Conservation (phyloP, 2,797 vertebrate genomes). For the Hemitrygon akajei region DNA sequence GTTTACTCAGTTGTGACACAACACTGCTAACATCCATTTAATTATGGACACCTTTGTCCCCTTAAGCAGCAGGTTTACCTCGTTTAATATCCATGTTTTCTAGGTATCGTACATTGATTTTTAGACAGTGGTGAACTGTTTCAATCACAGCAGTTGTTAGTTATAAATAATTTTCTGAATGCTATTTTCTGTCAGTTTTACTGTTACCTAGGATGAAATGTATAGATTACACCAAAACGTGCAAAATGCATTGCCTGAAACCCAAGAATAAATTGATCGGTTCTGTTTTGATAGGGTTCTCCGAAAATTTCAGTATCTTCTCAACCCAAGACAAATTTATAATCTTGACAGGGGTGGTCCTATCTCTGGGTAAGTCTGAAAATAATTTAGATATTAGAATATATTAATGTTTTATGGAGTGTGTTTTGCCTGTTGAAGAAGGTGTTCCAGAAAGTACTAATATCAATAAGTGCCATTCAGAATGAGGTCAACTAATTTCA, state of each 20-base stretch:
- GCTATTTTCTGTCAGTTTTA: neutral
- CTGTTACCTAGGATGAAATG: neutral
- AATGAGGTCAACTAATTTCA: neutral
- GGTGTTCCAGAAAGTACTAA: neutral
- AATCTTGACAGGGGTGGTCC: conserved; percentile 82
- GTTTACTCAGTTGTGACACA: neutral
- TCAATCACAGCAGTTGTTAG: neutral
- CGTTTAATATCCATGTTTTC: too few species aligned
- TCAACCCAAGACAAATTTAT: conserved; percentile 91
- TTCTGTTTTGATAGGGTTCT: conserved; percentile 62
- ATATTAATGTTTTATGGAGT: neutral
- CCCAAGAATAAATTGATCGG: neutral
- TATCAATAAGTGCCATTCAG: neutral
- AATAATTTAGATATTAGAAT: neutral
- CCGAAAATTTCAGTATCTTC: conserved; percentile 86
- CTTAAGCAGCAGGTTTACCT: too few species aligned
- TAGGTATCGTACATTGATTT: neutral
- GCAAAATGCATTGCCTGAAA: neutral
- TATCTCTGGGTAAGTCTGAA: conserved; percentile 64
- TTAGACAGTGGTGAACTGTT: neutral
- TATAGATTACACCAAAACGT: neutral
- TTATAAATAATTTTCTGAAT: neutral
- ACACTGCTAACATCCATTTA: neutral
- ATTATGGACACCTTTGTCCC: neutral
- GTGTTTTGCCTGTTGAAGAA: neutral